Conservation (phyloP, 2,113 vertebrate genomes). For the Aviceda subcristata region DNA sequence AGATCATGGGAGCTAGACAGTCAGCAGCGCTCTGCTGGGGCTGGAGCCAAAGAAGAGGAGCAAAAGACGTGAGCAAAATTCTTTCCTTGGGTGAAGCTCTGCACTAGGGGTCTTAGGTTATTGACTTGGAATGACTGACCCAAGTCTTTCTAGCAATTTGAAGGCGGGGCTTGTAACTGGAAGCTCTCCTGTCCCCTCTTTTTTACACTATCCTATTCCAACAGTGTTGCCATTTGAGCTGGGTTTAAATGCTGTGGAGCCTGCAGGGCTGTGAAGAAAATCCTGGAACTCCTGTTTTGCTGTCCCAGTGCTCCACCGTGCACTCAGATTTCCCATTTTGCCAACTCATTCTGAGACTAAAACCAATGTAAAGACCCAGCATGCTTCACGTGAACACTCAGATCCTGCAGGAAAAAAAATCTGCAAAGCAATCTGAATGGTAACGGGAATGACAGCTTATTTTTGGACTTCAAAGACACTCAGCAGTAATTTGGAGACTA, state of each 20-base stretch:
- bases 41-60: constrained; percentile 27
- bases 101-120: constrained; percentile 5
- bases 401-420: background rate
- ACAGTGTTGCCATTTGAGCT: background rate
- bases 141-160: constrained; percentile 41
- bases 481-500: background rate
- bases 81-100: constrained; percentile 20
- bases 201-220: background rate
- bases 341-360: background rate
- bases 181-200: background rate
- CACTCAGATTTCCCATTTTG: background rate
- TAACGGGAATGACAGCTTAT: background rate
- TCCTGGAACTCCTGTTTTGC: background rate
- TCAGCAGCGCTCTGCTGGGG: background rate
- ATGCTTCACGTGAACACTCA: background rate
- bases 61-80: constrained; percentile 31
- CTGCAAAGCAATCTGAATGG: background rate
- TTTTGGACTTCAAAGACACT: background rate
- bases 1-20: constrained; percentile 8
- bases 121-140: constrained; percentile 21
- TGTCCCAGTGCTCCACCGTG: background rate
- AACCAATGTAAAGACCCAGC: background rate
- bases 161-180: constrained; percentile 29
- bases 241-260: background rate
- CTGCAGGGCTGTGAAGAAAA: background rate